Conservation (phyloP, 2,888 invertebrate species). For the Eurytoma californica region DNA sequence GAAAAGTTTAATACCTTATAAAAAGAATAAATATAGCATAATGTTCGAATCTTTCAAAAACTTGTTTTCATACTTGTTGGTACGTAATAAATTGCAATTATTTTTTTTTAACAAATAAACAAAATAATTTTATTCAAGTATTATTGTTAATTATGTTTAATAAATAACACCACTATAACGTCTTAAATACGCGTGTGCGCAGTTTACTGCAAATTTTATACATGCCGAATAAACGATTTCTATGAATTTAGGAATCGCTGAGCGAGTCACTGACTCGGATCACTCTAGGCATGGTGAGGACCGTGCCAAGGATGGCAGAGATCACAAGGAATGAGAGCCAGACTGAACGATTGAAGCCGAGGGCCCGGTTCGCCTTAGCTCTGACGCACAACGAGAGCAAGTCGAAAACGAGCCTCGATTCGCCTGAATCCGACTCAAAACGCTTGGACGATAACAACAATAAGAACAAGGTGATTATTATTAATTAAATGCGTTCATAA, state of each 20-base stretch:
- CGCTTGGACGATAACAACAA: conserved; percentile 69
- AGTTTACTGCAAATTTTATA: no score
- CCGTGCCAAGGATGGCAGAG: background rate
- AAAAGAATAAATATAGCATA: no score
- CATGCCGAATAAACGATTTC: background rate
- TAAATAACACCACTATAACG: no score
- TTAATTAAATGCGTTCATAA: no score
- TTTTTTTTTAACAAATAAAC: no score
- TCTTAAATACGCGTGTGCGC: no score
- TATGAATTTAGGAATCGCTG: conserved; percentile 11
- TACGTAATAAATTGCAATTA: no score
- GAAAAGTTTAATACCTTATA: no score
- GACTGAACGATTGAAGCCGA: background rate
- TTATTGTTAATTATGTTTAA: no score
- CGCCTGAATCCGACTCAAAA: conserved; percentile 29
- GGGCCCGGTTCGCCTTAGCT: background rate
- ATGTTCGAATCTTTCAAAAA: no score
- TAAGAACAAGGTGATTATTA: conserved; percentile 55
- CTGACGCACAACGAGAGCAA: background rate
- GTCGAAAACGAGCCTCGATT: background rate
- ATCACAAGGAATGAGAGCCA: background rate
- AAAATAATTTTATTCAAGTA: no score
- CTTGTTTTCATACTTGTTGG: no score
- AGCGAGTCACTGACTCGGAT: conserved; percentile 55
- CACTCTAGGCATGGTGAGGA: background rate